A percentile compares a stretch with the other conserved stretches of the same genome.
Evolutionary conservation across 2,888 invertebrate genomes (phyloP).

Genomic region (Gordius sp.): DNA sequence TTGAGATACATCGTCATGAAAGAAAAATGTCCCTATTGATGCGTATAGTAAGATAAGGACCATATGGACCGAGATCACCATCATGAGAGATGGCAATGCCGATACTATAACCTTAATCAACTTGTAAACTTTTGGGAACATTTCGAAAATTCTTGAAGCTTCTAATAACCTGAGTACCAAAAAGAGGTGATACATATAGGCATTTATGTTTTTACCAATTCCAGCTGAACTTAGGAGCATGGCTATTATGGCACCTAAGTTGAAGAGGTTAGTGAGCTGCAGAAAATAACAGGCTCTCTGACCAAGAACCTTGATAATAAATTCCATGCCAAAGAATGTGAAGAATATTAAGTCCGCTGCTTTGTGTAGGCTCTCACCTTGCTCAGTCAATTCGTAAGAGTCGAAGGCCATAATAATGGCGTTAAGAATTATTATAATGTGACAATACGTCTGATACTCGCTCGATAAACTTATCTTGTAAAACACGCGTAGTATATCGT

Average conservation of each 20-base stretch:
- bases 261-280: background rate
- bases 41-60: background rate
- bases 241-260: background rate
- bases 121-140: background rate
- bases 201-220: background rate
- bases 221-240: background rate
- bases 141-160: background rate
- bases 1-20: conserved; percentile 10
- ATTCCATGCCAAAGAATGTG: conserved; percentile 7
- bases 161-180: background rate
- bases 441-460: background rate
- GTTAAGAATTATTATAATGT: background rate
- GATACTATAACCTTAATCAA: background rate
- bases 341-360: conserved; percentile 9
- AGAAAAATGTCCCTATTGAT: background rate
- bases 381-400: background rate
- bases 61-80: background rate
- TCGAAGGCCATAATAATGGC: conserved; percentile 3
- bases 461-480: background rate
- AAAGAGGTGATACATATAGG: conserved; percentile 3
- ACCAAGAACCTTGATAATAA: background rate
- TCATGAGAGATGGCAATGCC: background rate
- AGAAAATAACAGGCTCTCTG: background rate
- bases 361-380: background rate
- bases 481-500: background rate